A percentile compares a stretch with the other conserved stretches of the same genome.
Evolutionary conservation across 1,140 invertebrate genomes (phyloP).

Genomic region (Acyrthosiphon pisum): DNA sequence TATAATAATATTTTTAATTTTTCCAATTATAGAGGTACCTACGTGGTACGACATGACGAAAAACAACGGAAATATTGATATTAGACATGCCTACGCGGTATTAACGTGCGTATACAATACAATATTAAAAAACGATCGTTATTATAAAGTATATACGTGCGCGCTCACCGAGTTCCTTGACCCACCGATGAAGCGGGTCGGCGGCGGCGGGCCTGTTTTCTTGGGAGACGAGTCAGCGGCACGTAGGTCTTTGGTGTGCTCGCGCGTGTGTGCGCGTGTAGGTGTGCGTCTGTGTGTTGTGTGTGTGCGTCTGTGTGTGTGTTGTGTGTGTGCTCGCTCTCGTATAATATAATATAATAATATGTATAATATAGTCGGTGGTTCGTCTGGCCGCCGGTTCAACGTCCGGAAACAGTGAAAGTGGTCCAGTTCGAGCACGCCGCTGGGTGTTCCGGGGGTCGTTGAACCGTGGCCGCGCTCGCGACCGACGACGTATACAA

Average conservation of each 20-base stretch:
- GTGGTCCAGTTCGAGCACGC: constrained; percentile 52
- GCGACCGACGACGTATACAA: not conserved
- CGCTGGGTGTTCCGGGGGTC: constrained; percentile 53
- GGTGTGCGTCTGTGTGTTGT: not conserved
- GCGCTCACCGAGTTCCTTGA: constrained; percentile 41
- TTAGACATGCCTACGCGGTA: not conserved
- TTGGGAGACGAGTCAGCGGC: constrained; percentile 48
- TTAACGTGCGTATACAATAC: not conserved
- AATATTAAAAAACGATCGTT: not conserved
- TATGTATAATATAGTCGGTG: not conserved
- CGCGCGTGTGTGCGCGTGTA: not conserved
- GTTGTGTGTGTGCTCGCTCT: not conserved
- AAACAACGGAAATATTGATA: not conserved
- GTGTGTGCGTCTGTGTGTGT: not conserved
- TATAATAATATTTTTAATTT: too few relatives aligned
- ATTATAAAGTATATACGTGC: not conserved
- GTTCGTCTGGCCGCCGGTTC: constrained; percentile 34
- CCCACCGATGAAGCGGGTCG: constrained; percentile 40
- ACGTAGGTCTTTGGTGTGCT: not conserved
- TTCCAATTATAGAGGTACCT: too few relatives aligned
- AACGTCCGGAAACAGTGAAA: constrained; percentile 57
- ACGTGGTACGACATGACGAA: not conserved
- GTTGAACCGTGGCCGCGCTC: constrained; percentile 12
- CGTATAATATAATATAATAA: not conserved
- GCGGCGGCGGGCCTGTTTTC: constrained; percentile 28